These are phyloP conservation scores for Cephus pulcher DNA, from an alignment of 2,888 invertebrate genomes.

Conservation along the genomic window DNA sequence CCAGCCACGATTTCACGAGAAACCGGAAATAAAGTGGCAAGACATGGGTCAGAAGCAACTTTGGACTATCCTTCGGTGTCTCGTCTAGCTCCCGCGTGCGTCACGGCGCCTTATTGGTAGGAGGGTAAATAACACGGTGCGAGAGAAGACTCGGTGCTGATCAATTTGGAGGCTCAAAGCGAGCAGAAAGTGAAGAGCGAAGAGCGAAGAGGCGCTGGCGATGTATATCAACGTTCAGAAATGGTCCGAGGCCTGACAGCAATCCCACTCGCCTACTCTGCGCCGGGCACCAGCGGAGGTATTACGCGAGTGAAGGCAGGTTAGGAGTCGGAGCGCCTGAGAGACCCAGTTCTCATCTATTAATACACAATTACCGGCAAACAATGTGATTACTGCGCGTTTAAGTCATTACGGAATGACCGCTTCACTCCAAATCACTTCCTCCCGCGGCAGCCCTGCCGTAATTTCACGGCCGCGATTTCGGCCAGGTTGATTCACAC, in stretches of 20 bases:
- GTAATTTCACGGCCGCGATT: slow-evolving; percentile 29
- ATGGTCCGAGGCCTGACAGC: background rate
- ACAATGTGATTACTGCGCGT: slow-evolving; percentile 57
- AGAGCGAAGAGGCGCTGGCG: background rate
- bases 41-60: background rate
- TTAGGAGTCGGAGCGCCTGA: slow-evolving; percentile 7
- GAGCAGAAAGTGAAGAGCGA: background rate
- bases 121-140: background rate
- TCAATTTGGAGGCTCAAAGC: background rate
- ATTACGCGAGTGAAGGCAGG: slow-evolving; percentile 29
- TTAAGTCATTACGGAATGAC: slow-evolving; percentile 52
- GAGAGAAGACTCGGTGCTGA: background rate
- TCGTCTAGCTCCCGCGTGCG: background rate
- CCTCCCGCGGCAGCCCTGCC: slow-evolving; percentile 24
- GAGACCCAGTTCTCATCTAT: slow-evolving; percentile 61
- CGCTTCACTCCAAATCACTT: slow-evolving; percentile 29
- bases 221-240: background rate
- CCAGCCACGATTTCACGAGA: too few species aligned
- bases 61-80: background rate
- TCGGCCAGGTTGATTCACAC: slow-evolving; percentile 19
- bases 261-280: background rate
- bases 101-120: background rate
- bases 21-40: background rate
- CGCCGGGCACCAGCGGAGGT: background rate
- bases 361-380: slow-evolving; percentile 56